Evolutionary conservation across 2,113 vertebrate genomes (phyloP), one percentile per base, ranked within the genome.

Genomic region (Lepus timidus): DNA sequence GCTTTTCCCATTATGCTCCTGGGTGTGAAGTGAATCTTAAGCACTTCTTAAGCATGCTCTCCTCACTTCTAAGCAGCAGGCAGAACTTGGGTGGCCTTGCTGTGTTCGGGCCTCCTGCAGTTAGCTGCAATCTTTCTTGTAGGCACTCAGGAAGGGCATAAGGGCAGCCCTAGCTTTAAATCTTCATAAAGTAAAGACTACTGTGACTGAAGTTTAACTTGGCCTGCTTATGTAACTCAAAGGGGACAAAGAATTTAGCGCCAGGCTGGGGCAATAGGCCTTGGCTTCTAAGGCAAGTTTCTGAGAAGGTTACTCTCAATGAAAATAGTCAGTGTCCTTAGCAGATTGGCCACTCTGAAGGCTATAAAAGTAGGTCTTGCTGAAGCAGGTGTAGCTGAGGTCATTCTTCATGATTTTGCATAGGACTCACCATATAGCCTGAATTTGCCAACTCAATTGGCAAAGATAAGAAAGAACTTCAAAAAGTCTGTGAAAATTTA

Each of bases 131-230:
- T 90, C 61, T 95, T 90, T 96, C 92, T 78, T 64, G 10, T 33
- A 92, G 94, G 91, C 29, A 6, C 31, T 68, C 70, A 92, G 73
- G 71, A 94, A 92, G 81, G 73, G 36, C 49, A 64, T 1, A 49
- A 93, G 81, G 73, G 78, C 44, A 86, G 49, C 8, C 0, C 6
- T 51, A 73, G 19, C 82, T 90, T 94, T 94, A 94, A 94, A 95
- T 97, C 96, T 96, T 95, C 84, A 71, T 92, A 76, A 94, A 80
- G 85, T 91, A 85, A 92, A 87, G 85, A 93, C 68, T 88, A 61
- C 64, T 85, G 64, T 75, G 81, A 85, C 79, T 36, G n/a, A 85
- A 82, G 62, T 84, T 95, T 65, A 36, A 39, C 82, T 85, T 93
- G 67, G n/a, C 55, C 73, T 55, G 13, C 68, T 91, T 81, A 33